Evolutionary conservation across 2,113 vertebrate species (phyloP), one percentile per base, ranked within the genome.

Genomic region (Nicator chloris): DNA sequence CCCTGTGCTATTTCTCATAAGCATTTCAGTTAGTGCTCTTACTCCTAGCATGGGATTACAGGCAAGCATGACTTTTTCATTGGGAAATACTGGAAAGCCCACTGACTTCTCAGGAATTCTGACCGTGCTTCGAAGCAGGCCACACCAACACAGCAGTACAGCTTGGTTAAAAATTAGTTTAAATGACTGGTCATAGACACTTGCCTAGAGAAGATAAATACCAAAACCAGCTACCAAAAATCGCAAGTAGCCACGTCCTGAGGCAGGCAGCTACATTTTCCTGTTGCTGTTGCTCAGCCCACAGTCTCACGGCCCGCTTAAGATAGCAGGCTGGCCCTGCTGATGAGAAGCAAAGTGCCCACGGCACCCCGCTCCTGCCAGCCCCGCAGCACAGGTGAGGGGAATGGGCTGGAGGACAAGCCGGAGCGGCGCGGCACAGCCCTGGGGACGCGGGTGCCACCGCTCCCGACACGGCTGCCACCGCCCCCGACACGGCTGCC

Each of bases 341-440:
- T 69, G 39, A 9, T 14, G 68, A 44, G 54, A 68, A 47, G 40
- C 13, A 33, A 72, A 83, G 76, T 47, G 35, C 24, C n/a, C 35
- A 19, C 0, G 0, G 13, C 10, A 1, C 2, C 2, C 50, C 57
- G 61, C 30, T 63, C n/a, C n/a, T 85, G 18, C 53, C 26, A 3
- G 1, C 5, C 8, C 33, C 0, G 0, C 2, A 15, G 39, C 44
- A 10, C 30, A 61, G 10, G 13, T 11, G 2, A 24, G 1, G 5
- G 33, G 6, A 15, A 13, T 1, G 16, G 56, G 56, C 22, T 70
- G 30, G 19, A 10, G 57, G 26, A 64, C 16, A 15, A 47, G 30
- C 16, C 3, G 10, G 40, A 4, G 2, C 0, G 0, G 11, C 2
- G 11, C 8, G 13, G 20, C 65, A 49, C 2, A 1, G 15, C 42